These are phyloP conservation scores for Siderastrea radians DNA, from an alignment of 92 coral and sea anemone genomes.

Conservation along the genomic window DNA sequence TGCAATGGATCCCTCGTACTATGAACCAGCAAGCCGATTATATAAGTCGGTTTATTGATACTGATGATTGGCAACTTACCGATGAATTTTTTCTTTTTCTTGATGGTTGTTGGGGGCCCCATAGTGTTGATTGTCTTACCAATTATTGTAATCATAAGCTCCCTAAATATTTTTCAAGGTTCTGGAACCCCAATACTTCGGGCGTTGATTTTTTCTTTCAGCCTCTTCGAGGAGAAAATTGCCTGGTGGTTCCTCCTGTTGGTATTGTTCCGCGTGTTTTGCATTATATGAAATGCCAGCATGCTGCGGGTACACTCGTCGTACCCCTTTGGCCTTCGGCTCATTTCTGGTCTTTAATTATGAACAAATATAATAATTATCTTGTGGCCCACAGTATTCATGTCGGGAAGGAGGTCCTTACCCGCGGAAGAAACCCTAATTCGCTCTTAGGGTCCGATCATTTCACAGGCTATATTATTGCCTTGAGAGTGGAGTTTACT, in stretches of 20 bases:
- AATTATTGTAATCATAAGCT: background rate
- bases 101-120: conserved; percentile 41
- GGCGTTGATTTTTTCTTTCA: conserved; percentile 18
- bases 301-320: conserved; percentile 44
- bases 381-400: conserved; percentile 18
- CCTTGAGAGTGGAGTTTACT: background rate
- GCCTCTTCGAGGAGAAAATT: conserved; percentile 46
- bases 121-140: conserved; percentile 50
- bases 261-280: conserved; percentile 22
- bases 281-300: conserved; percentile 15
- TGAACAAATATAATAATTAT: conserved; percentile 30
- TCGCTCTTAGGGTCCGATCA: conserved; percentile 56
- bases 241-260: conserved; percentile 47
- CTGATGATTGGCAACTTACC: conserved; percentile 61
- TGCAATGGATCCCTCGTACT: conserved; percentile 54
- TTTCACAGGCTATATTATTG: conserved; percentile 33
- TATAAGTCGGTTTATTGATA: conserved; percentile 63
- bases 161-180: too few relatives aligned
- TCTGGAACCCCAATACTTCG: too few relatives aligned
- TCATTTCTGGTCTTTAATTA: conserved; percentile 50
- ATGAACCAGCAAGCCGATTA: conserved; percentile 38
- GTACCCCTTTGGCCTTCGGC: conserved; percentile 73
- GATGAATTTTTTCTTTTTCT: conserved; percentile 18
- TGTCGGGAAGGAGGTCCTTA: conserved; percentile 36
- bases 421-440: conserved; percentile 44